phyloP scores from a whole-genome alignment of 2,888 invertebrate genomes.

The Aporophyla lueneburgensis region DNA sequence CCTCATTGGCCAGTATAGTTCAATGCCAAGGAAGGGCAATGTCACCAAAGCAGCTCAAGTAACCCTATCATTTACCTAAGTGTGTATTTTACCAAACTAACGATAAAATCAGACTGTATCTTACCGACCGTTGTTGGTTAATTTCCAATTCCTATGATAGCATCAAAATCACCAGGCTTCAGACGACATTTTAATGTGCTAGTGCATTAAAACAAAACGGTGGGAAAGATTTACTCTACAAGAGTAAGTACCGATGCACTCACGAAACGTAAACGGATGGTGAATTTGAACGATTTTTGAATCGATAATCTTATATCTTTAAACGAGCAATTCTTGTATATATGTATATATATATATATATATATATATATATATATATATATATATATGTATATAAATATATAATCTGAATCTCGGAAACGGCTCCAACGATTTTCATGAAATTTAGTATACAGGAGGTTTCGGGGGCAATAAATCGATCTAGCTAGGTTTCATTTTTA shows the following conservation, averaged over 20 bases:
- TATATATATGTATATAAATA: too few relatives aligned
- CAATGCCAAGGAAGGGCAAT: background rate
- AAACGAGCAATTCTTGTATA: too few relatives aligned
- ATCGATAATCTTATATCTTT: too few relatives aligned
- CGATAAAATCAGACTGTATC: background rate
- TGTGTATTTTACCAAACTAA: background rate
- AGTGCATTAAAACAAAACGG: background rate
- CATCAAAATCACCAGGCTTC: background rate
- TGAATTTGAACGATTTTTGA: background rate
- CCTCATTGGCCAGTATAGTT: background rate
- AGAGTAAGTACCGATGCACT: too few relatives aligned
- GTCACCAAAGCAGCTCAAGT: background rate
- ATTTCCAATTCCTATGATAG: conserved; percentile 16
- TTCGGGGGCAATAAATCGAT: too few relatives aligned
- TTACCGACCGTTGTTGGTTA: background rate
- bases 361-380: too few relatives aligned
- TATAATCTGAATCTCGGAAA: too few relatives aligned
- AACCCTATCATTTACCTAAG: background rate
- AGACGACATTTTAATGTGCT: background rate
- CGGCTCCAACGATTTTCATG: too few relatives aligned
- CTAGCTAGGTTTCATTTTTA: too few relatives aligned
- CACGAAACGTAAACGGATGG: background rate
- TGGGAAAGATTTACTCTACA: conserved; percentile 12
- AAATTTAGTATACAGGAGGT: too few relatives aligned
- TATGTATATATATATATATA: too few relatives aligned